Percentiles rank a stretch among this genome's conserved stretches.
phyloP scores from a whole-genome alignment of 2,797 vertebrate genomes.

The Caiman crocodilus region DNA sequence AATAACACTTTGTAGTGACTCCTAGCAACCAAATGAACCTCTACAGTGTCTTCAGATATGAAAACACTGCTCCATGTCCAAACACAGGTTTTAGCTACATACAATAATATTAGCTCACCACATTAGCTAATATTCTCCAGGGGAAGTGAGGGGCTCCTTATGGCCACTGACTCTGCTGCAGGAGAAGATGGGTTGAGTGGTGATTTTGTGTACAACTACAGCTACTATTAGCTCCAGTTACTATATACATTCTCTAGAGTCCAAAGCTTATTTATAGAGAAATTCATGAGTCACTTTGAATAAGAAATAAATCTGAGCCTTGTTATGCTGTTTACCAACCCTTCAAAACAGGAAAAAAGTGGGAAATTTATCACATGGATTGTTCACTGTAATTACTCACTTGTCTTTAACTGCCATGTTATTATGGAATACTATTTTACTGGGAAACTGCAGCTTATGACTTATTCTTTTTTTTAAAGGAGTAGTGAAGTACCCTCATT shows the following conservation, averaged over 20 bases:
- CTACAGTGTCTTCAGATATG: not conserved
- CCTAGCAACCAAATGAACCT: no score
- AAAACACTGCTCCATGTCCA: not conserved
- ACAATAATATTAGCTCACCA: constrained; percentile 28
- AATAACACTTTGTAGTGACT: no score
- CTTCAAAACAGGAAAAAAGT: not conserved
- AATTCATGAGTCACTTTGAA: not conserved
- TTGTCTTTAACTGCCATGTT: not conserved
- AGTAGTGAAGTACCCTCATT: not conserved
- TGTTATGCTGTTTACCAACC: not conserved
- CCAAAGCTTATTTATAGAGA: not conserved
- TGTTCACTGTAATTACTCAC: not conserved
- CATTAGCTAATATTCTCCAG: not conserved
- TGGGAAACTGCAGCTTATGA: not conserved
- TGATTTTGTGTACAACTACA: no score
- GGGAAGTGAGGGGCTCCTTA: not conserved
- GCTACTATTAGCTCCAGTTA: not conserved
- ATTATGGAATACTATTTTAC: not conserved
- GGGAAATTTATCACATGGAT: not conserved
- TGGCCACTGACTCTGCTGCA: not conserved
- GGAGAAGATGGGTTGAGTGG: not conserved
- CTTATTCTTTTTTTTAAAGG: not conserved
- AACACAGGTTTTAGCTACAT: not conserved
- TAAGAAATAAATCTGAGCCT: not conserved
- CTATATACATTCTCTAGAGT: not conserved